Evolutionary conservation across 2,888 invertebrate species (phyloP), one percentile per base, ranked within the genome.

Genomic region (Pherbina coryleti): DNA sequence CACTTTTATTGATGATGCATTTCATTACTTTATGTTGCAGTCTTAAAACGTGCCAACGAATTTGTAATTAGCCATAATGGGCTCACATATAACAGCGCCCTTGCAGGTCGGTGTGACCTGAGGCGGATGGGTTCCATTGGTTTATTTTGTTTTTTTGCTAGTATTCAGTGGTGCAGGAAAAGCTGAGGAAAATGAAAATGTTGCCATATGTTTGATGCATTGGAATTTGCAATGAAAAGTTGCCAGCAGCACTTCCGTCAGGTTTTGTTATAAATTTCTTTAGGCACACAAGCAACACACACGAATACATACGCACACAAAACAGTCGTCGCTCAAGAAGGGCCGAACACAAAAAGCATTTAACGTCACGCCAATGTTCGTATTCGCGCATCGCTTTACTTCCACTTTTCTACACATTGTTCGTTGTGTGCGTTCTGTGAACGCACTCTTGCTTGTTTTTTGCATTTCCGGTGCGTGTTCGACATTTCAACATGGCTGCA

Each of bases 1-100:
- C 73, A 62, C 66, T 64, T 25, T 37, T 66, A 74, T 66, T 62
- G 73, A 73, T 34, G 73, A 73, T 34, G 73, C 60, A 60, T 60
- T 72, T 72, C 34, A 72, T 57, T 60, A 37, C 57, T 57, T 14
- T 3, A 34, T 8, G 31, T 25, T 53, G 73, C 22, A 25, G 28
- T 25, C 31, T 53, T 25, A 19, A 37, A 37, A 37, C 70, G 51
- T 37, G 34, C 22, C n/a, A 55, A 22, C 25, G 73, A 60, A 60
- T 62, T 60, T 37, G 57, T 60, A 60, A 57, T 60, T 72, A 72
- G 72, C 72, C 19, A 49, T 37, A 8, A 72, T 57, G 17, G 34
- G 37, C 53, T n/a, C 2, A 49, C 11, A 25, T 60, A 55, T 9
- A 25, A 14, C 3, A 62, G 62, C 2, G 31, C 55, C 22, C 19